phyloP scores from a whole-genome alignment of 2,888 invertebrate species.

The Cancer borealis region DNA sequence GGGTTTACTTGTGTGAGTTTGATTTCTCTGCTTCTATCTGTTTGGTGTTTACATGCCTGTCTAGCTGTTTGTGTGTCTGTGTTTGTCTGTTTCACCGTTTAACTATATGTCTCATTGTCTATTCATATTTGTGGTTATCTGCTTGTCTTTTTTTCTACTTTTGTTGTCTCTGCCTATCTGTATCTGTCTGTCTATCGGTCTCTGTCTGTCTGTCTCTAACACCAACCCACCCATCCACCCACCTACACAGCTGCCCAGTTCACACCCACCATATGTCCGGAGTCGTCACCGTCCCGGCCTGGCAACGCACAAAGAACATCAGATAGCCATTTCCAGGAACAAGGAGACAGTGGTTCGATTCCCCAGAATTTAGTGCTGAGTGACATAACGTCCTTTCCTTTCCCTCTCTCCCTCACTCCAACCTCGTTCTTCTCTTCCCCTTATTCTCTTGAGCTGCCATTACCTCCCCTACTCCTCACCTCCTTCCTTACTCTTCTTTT shows the following conservation, averaged over 20 bases:
- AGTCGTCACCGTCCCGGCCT: neutral
- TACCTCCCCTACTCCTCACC: neutral
- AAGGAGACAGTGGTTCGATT: neutral
- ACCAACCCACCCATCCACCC: neutral
- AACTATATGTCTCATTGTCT: no score
- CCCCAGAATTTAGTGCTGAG: neutral
- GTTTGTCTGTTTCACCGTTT: no score
- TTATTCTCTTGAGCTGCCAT: neutral
- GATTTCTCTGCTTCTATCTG: no score
- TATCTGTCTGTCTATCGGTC: no score
- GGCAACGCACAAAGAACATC: conserved; percentile 3
- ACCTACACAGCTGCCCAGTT: conserved; percentile 1
- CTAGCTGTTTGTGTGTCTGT: no score
- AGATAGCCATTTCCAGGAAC: neutral
- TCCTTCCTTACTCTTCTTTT: neutral
- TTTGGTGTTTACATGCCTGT: no score
- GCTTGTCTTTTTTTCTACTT: no score
- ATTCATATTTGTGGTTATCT: no score
- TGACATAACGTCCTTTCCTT: neutral
- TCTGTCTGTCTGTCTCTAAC: neutral
- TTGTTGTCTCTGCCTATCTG: no score
- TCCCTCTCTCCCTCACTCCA: neutral
- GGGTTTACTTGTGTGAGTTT: no score
- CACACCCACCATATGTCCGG: neutral
- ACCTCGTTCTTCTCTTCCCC: no score